A percentile compares a stretch with the other conserved stretches of the same genome.
phyloP scores from a whole-genome alignment of 2,888 invertebrate species.

The Lepas anatifera region DNA sequence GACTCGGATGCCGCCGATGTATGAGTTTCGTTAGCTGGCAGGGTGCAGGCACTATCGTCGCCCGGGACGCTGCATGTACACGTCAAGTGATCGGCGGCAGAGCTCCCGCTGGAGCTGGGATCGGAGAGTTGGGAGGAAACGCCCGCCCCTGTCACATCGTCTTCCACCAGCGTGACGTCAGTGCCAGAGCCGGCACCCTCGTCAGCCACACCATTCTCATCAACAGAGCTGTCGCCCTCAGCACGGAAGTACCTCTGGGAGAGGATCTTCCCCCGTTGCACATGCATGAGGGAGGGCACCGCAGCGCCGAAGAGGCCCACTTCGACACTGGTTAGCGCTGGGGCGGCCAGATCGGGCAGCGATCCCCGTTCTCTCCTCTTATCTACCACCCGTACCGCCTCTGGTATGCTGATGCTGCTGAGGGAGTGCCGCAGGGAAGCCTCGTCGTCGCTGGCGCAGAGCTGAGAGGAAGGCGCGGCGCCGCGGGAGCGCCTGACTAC shows the following conservation, averaged over 20 bases:
- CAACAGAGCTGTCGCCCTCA: no score
- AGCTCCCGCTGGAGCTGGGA: slow-evolving; percentile 2
- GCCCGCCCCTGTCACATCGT: not conserved
- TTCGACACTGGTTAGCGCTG: not conserved
- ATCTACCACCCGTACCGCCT: slow-evolving; percentile 9
- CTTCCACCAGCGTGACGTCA: not conserved
- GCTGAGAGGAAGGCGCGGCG: not conserved
- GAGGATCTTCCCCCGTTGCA: not conserved
- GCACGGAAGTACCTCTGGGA: not conserved
- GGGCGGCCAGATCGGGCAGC: slow-evolving; percentile 3
- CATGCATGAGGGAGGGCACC: not conserved
- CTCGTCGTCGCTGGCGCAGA: slow-evolving; percentile 16
- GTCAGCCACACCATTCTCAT: no score
- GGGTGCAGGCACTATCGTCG: not conserved
- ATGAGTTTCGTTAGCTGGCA: no score
- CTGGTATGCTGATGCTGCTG: slow-evolving; percentile 32
- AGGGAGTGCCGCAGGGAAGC: slow-evolving; percentile 29
- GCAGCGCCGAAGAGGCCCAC: slow-evolving; percentile 4
- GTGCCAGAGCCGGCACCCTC: not conserved
- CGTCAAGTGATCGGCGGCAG: not conserved
- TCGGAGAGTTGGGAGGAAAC: not conserved
- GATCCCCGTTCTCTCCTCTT: not conserved
- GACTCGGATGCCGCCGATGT: not conserved
- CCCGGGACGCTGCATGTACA: no score
- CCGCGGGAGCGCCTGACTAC: no score